Evolutionary conservation across 2,797 vertebrate species (phyloP), one percentile per base, ranked within the genome.

Genomic region (Pipistrellus kuhlii): DNA sequence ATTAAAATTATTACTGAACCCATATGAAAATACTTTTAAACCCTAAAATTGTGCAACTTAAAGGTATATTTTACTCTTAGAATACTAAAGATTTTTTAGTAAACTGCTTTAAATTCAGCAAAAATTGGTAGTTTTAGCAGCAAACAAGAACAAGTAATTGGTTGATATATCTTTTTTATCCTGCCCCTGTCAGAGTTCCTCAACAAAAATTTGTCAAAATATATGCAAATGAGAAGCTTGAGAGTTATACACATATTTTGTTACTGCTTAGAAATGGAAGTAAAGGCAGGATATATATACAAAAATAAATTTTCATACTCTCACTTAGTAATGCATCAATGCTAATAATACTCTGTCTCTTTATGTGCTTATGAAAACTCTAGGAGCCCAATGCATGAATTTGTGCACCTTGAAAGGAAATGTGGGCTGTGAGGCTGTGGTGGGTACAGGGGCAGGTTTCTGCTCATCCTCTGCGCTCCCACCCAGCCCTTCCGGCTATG

Each of bases 221-320:
- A 6, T 66, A 1, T 2, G 14, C 17, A 77, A 93, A 84, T 21
- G 8, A 86, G 8, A 88, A 78, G 20, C 2, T 57, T 4, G 8
- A 75, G 8, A 82, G 4, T 23, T 46, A 27, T 85, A 6, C 1
- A 27, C 9, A 21, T 38, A 51, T 90, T 68, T 81, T 53, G 68
- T 76, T 86, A 62, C 21, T 73, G 11, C 57, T n/a, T 80, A 91
- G 30, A 90, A 90, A 23, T 46, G 8, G 1, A 88, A 66, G 55
- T 64, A 80, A 62, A 90, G 66, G 41, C 5, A n/a, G 53, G 85
- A 55, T 25, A 68, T 5, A 68, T 5, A 93, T 64, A 48, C 6
- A 41, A 51, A 88, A 35, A 38, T 73, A 91, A 23, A 27, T 68
- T 6, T 38, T 25, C 14, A 10, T 44, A 30, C 6, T 46, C 17